Conservation (phyloP, 2,888 invertebrate genomes). For the Mamestra brassicae region DNA sequence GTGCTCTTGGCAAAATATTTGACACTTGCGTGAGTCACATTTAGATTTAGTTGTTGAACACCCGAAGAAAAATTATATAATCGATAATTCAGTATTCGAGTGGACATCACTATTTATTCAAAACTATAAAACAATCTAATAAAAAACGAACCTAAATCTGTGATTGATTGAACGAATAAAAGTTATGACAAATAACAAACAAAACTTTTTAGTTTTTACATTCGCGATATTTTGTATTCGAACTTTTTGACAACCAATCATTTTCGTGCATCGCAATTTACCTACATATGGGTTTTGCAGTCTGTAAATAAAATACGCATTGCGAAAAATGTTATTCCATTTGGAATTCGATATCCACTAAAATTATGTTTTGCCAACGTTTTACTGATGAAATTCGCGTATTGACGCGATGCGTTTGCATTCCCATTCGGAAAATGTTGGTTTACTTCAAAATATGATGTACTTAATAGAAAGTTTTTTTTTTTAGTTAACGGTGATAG, state of each 20-base stretch:
- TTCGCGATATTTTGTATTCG: constrained; percentile 6
- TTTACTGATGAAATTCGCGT: constrained; percentile 2
- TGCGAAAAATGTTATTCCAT: background rate
- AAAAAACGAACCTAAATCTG: constrained; percentile 15
- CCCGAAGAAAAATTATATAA: background rate
- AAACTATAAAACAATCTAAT: background rate
- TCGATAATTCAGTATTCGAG: constrained; percentile 17
- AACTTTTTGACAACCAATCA: constrained; percentile 36
- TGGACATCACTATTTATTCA: background rate
- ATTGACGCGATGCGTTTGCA: background rate
- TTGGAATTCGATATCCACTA: background rate
- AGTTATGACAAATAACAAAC: constrained; percentile 15
- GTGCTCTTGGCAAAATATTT: constrained; percentile 41
- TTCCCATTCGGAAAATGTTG: background rate
- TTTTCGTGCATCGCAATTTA: constrained; percentile 14
- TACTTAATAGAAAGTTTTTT: background rate
- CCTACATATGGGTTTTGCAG: constrained; percentile 15
- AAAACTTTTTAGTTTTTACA: constrained; percentile 22
- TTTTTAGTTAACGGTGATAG: too few relatives aligned
- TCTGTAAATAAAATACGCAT: constrained; percentile 10
- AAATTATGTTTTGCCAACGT: constrained; percentile 6
- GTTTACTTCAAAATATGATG: background rate
- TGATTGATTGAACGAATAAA: constrained; percentile 42
- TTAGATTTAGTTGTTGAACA: constrained; percentile 17
- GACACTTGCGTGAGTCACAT: constrained; percentile 23